Evolutionary conservation across 2,797 vertebrate species (phyloP), one percentile per base, ranked within the genome.

Genomic region (Sphaeramia orbicularis): DNA sequence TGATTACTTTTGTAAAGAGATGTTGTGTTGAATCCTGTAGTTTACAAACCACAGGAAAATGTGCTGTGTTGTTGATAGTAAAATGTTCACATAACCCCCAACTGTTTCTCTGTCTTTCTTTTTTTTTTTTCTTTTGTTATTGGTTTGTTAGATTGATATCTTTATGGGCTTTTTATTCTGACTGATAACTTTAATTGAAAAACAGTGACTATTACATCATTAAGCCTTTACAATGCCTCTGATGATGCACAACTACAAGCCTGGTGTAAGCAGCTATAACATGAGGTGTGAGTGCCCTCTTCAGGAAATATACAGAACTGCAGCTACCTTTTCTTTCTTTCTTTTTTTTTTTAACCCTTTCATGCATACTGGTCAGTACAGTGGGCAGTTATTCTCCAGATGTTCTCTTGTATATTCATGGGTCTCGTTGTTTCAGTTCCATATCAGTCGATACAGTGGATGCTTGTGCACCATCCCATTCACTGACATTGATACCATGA

Each of bases 241-340:
- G 16, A 32, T 10, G 12, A 7, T 19, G 13, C 65, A 8, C 4
- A 24, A 24, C 2, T 6, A 11, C 49, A 16, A 10, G 4, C 32
- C 32, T 35, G 32, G 35, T 35, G 32, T 35, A 35, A 9, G 32
- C 10, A 15, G 4, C 7, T 7, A 37, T 10, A 47, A 45, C 9
- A 12, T 64, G 45, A 60, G 71, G 14, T 68, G 21, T 60, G 83
- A 65, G 44, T 66, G 79, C 80, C 0, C 81, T 75, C 88, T 80
- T 55, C 48, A 59, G 87, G 45, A 52, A 10, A 0, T 3, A 16
- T 10, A 0, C 10, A 14, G 57, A 80, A 78, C 1, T 86, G 44
- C 76, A 78, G 52, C 8, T 24, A 30, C 11, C 2, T 36, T 32
- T 1, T 30, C 24, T 24, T 45, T 45, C 52, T n/a, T 30, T 24